Base-by-base conservation (phyloP, 2,113 vertebrate genomes). In the Neomonachus schauinslandi region DNA sequence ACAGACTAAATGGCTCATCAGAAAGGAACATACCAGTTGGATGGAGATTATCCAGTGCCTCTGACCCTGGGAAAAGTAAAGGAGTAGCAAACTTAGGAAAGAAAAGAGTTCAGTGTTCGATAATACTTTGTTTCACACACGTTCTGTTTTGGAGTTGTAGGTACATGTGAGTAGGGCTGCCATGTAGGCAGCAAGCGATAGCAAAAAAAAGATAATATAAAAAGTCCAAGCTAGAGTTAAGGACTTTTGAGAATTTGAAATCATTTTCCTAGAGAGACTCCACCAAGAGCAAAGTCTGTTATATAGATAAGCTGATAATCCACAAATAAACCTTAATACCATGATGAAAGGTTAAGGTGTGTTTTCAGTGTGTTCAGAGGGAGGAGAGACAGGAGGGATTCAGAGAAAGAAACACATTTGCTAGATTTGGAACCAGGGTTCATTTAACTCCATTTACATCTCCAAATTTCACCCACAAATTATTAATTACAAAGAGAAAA, bases 381-480 rank as follows among this genome's bases (percentile, higher is more conserved):
- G 9, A 12, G 18, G 33, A 15, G 26, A 49, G 65, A 11, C 46
- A 81, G 67, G 16, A 79, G 12, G 55, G 28, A 91, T 63, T 81
- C 26, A 24, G 21, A 76, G 24, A 94, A 18, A 49, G 28, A 76
- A 71, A 59, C 5, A 49, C 31, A 55, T 80, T 72, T 83, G 59
- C 69, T 55, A 19, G 5, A 13, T 94, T 94, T 96, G 33, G 33
- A 94, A 51, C 33, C 7, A 2, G 46, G 18, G 14, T 53, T 98
- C 22, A 61, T 91, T 72, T 82, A 72, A 71, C 33, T 57, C 86
- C 39, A 80, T 67, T 96, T 94, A 31, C 39, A 74, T 80, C 72
- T 95, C 55, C 39, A 91, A 13, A 91, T 86, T 55, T 92, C 46
- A 87, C 74, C 74, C 85, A 87, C 49, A 92, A 42, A 81, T 92